Conservation (phyloP, 2,888 invertebrate species). For the Temnothorax unifasciatus region DNA sequence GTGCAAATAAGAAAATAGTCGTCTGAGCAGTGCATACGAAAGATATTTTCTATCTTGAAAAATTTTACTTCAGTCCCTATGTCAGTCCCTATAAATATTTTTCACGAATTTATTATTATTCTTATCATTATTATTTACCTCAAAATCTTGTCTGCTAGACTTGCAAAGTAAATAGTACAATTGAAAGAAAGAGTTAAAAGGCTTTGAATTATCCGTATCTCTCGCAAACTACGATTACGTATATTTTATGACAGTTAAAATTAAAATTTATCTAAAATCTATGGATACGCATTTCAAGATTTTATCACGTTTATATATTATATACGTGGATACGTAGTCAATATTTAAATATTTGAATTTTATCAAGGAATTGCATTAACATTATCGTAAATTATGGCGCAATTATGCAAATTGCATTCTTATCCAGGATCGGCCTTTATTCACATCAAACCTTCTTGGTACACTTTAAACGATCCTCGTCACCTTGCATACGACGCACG, state of each 20-base stretch:
- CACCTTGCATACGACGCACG: conserved; percentile 1
- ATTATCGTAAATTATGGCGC: neutral
- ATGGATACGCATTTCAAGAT: neutral
- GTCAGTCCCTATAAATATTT: neutral
- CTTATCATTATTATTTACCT: neutral
- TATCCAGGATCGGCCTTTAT: conserved; percentile 6
- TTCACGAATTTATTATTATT: neutral
- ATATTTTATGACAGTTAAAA: neutral
- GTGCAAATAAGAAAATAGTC: neutral
- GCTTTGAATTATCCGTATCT: neutral
- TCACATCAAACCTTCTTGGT: conserved; percentile 10
- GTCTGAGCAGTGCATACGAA: neutral
- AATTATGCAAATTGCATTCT: conserved; percentile 22
- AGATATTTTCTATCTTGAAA: neutral
- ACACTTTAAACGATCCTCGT: neutral
- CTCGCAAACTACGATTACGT: neutral
- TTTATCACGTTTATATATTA: neutral
- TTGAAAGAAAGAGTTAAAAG: neutral
- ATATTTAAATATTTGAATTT: conserved; percentile 4
- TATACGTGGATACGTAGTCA: neutral
- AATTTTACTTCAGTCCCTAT: neutral
- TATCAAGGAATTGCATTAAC: neutral
- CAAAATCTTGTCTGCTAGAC: neutral
- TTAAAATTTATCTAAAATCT: conserved; percentile 11
- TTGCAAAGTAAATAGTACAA: neutral